These are phyloP conservation scores for Pseudopodoces humilis DNA, from an alignment of 2,113 vertebrate species.

Conservation along the genomic window DNA sequence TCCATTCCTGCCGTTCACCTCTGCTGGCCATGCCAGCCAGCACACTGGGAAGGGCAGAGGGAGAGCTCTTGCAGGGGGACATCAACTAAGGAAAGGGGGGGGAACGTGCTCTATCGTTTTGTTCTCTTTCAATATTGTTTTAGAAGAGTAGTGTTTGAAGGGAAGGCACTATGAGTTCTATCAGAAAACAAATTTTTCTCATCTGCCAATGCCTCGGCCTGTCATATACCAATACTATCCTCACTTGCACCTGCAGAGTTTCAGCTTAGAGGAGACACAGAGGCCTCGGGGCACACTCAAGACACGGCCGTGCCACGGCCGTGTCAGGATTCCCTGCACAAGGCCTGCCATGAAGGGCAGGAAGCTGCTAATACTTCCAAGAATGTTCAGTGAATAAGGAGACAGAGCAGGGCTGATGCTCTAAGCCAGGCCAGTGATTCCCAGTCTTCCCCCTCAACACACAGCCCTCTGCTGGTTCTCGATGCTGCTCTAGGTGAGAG, in stretches of 20 bases:
- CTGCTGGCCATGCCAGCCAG: background rate
- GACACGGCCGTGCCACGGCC: background rate
- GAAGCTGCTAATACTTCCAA: conserved; percentile 30
- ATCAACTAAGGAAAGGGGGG: background rate
- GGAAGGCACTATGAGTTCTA: conserved; percentile 68
- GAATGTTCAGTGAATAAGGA: background rate
- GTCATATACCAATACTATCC: background rate
- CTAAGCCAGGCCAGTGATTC: background rate
- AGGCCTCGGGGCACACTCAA: background rate
- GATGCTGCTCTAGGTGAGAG: background rate
- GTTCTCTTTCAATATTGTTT: conserved; percentile 52
- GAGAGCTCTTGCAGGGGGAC: conserved; percentile 2
- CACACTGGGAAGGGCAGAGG: background rate
- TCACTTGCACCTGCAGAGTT: conserved; percentile 30
- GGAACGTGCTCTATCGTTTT: background rate
- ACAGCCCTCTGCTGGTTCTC: conserved; percentile 49
- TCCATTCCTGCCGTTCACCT: conserved; percentile 54
- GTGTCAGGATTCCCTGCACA: background rate
- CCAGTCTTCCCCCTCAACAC: conserved; percentile 45
- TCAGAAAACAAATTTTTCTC: conserved; percentile 50
- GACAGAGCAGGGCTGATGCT: background rate
- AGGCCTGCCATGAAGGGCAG: conserved; percentile 13
- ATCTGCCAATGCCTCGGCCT: conserved; percentile 42
- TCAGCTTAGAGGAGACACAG: background rate
- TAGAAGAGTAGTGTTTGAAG: conserved; percentile 59